Evolutionary conservation across 2,797 vertebrate genomes (phyloP).

Genomic region (Sciaenops ocellatus): DNA sequence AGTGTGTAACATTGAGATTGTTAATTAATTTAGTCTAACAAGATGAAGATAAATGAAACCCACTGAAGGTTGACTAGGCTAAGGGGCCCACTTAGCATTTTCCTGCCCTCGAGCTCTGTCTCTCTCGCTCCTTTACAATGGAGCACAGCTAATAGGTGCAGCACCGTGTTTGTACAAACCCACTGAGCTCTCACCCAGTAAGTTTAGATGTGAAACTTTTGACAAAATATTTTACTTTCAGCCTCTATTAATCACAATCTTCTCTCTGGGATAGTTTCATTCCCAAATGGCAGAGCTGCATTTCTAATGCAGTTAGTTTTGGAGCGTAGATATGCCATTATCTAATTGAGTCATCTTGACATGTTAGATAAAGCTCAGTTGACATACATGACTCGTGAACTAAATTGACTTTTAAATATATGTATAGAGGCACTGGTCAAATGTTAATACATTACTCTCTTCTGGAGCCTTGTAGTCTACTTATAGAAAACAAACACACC

Average conservation of each 20-base stretch:
- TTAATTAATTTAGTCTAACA: constrained; percentile 99
- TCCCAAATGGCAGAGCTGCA: constrained; percentile 36
- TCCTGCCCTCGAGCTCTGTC: constrained; percentile 77
- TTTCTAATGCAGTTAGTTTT: constrained; percentile 50
- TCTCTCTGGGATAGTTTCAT: constrained; percentile 22
- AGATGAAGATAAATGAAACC: constrained; percentile 99
- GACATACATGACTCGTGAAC: constrained; percentile 55
- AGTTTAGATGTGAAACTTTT: constrained; percentile 54
- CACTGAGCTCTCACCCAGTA: constrained; percentile 58
- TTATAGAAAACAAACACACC: constrained; percentile 35
- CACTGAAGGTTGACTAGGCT: constrained; percentile 92
- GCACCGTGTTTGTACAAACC: constrained; percentile 71
- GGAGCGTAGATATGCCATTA: constrained; percentile 58
- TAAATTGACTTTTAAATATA: constrained; percentile 54
- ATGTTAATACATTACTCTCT: constrained; percentile 35
- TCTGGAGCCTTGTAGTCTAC: not conserved
- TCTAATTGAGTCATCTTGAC: constrained; percentile 68
- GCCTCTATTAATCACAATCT: constrained; percentile 22
- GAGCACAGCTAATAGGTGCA: constrained; percentile 79
- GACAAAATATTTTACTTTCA: constrained; percentile 47
- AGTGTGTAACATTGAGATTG: constrained; percentile 97
- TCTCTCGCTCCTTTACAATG: constrained; percentile 78
- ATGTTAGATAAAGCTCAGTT: constrained; percentile 64
- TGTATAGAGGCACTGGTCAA: constrained; percentile 53
- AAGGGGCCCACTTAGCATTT: constrained; percentile 93